Conservation (phyloP, 2,888 invertebrate species). For the Athalia rosae region DNA sequence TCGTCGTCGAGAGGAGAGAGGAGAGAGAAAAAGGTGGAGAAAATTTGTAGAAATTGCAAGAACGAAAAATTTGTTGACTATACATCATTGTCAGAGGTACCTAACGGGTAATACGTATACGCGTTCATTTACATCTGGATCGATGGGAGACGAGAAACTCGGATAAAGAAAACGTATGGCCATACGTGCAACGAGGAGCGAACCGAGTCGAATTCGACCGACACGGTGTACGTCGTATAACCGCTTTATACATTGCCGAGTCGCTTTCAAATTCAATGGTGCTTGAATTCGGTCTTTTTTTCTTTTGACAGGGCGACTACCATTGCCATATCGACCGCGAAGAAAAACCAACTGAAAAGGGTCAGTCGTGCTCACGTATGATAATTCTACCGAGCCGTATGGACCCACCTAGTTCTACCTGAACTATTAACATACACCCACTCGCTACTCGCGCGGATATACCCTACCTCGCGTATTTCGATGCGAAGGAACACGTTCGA, state of each 20-base stretch:
- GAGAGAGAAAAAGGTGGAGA: not conserved
- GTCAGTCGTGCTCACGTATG: conserved; percentile 13
- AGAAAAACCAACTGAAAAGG: conserved; percentile 17
- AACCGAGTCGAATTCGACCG: conserved; percentile 31
- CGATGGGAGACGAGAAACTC: not conserved
- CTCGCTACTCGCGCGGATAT: no score
- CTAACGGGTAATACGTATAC: not conserved
- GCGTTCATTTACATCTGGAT: no score
- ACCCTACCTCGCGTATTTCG: no score
- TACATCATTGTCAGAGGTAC: not conserved
- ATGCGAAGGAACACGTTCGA: no score
- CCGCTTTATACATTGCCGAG: conserved; percentile 10
- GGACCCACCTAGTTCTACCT: not conserved
- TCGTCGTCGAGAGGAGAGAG: not conserved
- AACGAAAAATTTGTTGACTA: not conserved
- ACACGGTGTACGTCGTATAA: conserved; percentile 16
- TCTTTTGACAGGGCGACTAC: conserved; percentile 18
- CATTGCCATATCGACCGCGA: conserved; percentile 21
- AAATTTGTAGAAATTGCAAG: not conserved
- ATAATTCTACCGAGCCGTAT: conserved; percentile 8
- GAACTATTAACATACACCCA: no score
- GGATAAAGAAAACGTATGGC: conserved; percentile 17
- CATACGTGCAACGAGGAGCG: not conserved
- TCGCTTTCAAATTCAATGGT: conserved; percentile 36
- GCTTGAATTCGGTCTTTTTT: conserved; percentile 29